These are phyloP conservation scores for Drosophila nebulosa DNA, from an alignment of 1,140 invertebrate genomes.

Conservation along the genomic window DNA sequence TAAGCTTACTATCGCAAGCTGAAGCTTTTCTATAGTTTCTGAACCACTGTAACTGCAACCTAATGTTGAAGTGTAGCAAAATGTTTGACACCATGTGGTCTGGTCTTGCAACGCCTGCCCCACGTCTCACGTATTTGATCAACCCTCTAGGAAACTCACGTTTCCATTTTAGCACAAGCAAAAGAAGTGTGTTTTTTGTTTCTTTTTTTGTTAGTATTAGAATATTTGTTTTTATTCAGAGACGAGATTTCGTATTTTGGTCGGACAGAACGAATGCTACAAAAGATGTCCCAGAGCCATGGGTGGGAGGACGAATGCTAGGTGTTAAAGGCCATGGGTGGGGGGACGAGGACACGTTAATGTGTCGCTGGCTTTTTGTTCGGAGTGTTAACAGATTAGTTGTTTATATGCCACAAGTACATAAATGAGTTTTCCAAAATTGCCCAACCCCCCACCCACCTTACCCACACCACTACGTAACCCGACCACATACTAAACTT, in stretches of 20 bases:
- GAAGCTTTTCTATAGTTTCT: not conserved
- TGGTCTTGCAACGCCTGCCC: conserved; percentile 44
- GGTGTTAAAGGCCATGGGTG: not conserved
- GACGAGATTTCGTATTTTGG: conserved; percentile 39
- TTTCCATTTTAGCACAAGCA: conserved; percentile 56
- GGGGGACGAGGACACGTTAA: conserved; percentile 39
- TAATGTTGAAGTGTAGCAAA: conserved; percentile 74
- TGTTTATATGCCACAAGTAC: conserved; percentile 80
- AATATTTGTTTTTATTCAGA: conserved; percentile 59
- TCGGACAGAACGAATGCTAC: conserved; percentile 19
- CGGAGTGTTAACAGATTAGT: conserved; percentile 79
- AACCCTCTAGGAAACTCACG: conserved; percentile 48
- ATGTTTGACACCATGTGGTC: conserved; percentile 69
- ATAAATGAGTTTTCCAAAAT: conserved; percentile 78
- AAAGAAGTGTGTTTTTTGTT: conserved; percentile 15
- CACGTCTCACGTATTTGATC: not conserved
- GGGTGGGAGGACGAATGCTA: too few relatives aligned
- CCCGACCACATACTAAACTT: not conserved
- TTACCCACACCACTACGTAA: not conserved
- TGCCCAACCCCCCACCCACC: conserved; percentile 22
- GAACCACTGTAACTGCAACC: conserved; percentile 49
- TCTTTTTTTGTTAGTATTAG: conserved; percentile 29
- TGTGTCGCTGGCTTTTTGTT: conserved; percentile 65
- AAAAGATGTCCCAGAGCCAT: not conserved
- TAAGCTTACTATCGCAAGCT: too few relatives aligned